Percentiles rank a stretch among this genome's conserved stretches.
Conservation (phyloP, 2,888 invertebrate species). For the Lottia gigantea region DNA sequence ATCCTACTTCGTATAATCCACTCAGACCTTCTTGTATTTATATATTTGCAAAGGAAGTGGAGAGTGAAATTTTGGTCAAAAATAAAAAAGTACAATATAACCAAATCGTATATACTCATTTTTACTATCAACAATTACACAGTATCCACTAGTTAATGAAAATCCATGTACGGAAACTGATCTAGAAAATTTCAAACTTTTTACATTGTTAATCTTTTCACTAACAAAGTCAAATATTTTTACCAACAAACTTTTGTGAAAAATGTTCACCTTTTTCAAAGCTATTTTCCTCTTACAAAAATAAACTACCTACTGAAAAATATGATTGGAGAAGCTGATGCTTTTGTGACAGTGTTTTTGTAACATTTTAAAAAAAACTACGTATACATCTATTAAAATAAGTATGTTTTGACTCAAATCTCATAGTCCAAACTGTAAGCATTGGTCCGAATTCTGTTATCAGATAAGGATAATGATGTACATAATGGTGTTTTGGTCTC, state of each 20-base stretch:
- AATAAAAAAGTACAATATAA: background rate
- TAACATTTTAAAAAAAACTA: background rate
- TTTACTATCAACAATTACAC: background rate
- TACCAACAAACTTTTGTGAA: no score
- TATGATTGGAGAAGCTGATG: background rate
- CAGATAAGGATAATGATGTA: slow-evolving; percentile 4
- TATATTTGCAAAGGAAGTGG: background rate
- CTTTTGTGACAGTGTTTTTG: slow-evolving; percentile 4
- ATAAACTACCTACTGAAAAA: background rate
- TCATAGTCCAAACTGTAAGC: background rate
- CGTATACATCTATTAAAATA: slow-evolving; percentile 1
- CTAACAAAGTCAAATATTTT: no score
- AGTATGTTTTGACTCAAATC: background rate
- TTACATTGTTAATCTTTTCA: no score
- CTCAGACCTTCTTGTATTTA: no score
- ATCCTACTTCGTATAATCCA: no score
- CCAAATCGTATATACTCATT: background rate
- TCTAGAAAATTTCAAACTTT: no score
- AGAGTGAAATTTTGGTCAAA: background rate
- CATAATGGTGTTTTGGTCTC: background rate
- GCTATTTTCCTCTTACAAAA: background rate
- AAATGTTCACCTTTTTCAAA: background rate
- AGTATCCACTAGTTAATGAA: background rate
- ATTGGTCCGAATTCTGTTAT: background rate
- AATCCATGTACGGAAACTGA: no score